Percentiles rank a stretch among this genome's conserved stretches.
phyloP scores from a whole-genome alignment of 2,888 invertebrate genomes.

The Phyto melanocephala region DNA sequence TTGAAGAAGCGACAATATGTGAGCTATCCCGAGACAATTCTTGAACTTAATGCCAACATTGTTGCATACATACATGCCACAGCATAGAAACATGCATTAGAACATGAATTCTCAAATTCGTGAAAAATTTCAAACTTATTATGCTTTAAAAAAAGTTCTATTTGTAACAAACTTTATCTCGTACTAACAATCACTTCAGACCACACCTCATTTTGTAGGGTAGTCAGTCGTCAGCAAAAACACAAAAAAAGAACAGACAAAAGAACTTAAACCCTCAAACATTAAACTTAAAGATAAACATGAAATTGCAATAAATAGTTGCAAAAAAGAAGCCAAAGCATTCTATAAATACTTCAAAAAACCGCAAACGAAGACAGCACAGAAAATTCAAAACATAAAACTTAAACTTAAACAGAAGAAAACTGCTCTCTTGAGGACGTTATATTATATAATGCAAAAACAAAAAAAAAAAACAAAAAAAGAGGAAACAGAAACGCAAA shows the following conservation, averaged over 20 bases:
- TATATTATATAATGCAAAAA: neutral
- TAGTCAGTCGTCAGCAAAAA: neutral
- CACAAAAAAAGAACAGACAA: neutral
- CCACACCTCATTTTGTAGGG: conserved; percentile 17
- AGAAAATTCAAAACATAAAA: neutral
- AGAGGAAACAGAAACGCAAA: neutral
- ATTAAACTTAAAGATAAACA: conserved; percentile 41
- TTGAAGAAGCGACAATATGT: no score
- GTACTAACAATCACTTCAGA: neutral
- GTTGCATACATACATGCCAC: no score
- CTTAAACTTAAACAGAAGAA: conserved; percentile 7
- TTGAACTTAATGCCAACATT: no score
- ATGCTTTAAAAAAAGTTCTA: neutral
- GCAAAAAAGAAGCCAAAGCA: conserved; percentile 42
- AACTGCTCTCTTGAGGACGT: conserved; percentile 55
- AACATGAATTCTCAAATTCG: no score
- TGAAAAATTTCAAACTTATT: neutral
- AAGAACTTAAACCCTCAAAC: conserved; percentile 30
- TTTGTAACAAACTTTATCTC: neutral
- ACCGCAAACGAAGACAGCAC: conserved; percentile 43
- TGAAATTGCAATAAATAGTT: conserved; percentile 54
- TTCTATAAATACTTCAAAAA: conserved; percentile 33
- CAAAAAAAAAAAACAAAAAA: no score
- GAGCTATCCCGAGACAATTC: no score
- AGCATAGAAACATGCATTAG: no score